These are phyloP conservation scores for Chaunax sp. DNA, from an alignment of 2,797 vertebrate species.

Conservation along the genomic window DNA sequence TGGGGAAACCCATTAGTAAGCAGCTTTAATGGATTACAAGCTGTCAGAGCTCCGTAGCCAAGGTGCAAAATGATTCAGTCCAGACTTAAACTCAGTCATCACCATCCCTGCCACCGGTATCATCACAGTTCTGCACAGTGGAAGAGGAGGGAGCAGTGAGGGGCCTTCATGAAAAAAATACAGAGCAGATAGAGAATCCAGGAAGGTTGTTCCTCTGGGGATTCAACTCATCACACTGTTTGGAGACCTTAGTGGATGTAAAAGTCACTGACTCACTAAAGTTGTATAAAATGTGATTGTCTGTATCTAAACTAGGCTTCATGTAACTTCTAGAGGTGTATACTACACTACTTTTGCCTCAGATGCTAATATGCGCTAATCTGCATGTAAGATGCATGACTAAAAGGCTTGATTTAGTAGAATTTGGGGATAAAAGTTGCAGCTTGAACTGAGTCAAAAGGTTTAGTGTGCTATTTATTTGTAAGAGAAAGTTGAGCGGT, in stretches of 20 bases:
- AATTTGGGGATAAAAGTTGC: background rate
- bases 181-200: constrained; percentile 23
- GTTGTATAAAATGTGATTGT: background rate
- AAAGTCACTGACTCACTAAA: background rate
- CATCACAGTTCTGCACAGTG: constrained; percentile 6
- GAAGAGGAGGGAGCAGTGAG: background rate
- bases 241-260: background rate
- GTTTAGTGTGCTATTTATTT: background rate
- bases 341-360: too few species aligned
- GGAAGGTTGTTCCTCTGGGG: background rate
- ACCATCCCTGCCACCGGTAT: constrained; percentile 17
- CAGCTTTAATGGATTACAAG: background rate
- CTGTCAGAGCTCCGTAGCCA: constrained; percentile 13
- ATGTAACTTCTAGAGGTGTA: background rate
- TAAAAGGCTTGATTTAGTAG: background rate
- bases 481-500: too few species aligned
- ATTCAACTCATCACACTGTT: background rate
- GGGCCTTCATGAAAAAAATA: constrained; percentile 16
- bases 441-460: background rate
- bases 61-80: constrained; percentile 33
- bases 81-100: constrained; percentile 49
- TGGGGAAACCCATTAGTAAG: constrained; percentile 23
- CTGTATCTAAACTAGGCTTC: background rate
- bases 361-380: too few species aligned
- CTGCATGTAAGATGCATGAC: too few species aligned